These are phyloP conservation scores for Apostichopus parvimensis DNA, from an alignment of 35 echinoderm and acorn worm genomes.

Conservation along the genomic window DNA sequence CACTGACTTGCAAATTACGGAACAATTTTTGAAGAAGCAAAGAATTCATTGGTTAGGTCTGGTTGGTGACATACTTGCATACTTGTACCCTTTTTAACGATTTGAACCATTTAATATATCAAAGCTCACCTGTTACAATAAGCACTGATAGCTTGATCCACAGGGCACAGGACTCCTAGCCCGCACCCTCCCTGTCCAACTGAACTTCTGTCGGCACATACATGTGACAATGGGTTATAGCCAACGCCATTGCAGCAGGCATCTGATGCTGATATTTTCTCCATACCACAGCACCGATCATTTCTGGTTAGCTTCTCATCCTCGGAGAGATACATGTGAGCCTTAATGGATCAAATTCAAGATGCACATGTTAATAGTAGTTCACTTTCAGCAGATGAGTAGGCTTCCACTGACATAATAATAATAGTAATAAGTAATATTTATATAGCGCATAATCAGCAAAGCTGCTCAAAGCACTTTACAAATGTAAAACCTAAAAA, in stretches of 20 bases:
- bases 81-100: no score
- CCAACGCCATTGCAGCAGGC: constrained; percentile 90
- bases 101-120: no score
- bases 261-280: constrained; percentile 73
- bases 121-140: constrained; percentile 81
- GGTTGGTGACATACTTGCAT: no score
- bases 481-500: no score
- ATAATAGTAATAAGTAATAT: no score
- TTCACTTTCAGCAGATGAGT: no score
- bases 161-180: constrained; percentile 76
- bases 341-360: constrained; percentile 55
- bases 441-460: no score
- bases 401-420: no score
- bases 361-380: background rate
- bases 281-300: constrained; percentile 91
- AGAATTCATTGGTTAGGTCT: no score
- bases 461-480: no score
- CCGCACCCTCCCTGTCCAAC: constrained; percentile 72
- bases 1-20: no score
- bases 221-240: constrained; percentile 80
- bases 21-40: no score
- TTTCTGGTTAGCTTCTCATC: constrained; percentile 71
- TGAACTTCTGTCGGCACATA: constrained; percentile 90
- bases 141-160: constrained; percentile 68
- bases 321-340: constrained; percentile 56